A percentile compares a stretch with the other conserved stretches of the same genome.
Conservation (phyloP, 1,140 invertebrate species). For the Brachionus manjavacas region DNA sequence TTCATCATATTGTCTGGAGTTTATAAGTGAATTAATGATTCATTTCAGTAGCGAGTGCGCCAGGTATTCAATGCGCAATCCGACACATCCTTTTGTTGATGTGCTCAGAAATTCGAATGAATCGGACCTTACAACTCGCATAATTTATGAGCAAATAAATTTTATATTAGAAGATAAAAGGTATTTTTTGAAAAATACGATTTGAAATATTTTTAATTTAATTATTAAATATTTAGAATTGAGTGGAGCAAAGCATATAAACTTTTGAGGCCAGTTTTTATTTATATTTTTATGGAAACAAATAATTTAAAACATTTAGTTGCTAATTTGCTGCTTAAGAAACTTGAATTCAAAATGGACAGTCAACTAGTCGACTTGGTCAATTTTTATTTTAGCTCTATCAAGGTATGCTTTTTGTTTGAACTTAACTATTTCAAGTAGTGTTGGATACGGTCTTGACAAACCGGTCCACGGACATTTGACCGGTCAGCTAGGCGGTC, state of each 20-base stretch:
- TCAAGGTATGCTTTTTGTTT: slow-evolving; percentile 1
- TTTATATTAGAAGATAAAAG: not conserved
- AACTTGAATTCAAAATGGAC: not conserved
- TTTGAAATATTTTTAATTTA: not conserved
- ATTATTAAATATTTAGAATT: not conserved
- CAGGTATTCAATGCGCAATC: slow-evolving; percentile 7
- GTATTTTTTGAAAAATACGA: not conserved
- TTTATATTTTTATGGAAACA: not conserved
- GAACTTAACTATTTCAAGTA: too few relatives aligned
- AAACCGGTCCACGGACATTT: too few relatives aligned
- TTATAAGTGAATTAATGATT: not conserved
- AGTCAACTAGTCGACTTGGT: not conserved
- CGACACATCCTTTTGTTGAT: slow-evolving; percentile 21
- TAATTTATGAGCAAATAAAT: not conserved
- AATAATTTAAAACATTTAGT: not conserved
- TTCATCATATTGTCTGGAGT: not conserved
- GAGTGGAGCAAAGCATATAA: not conserved
- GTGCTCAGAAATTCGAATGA: slow-evolving; percentile 25
- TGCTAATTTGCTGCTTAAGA: not conserved
- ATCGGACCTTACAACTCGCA: not conserved
- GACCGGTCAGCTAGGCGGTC: too few relatives aligned
- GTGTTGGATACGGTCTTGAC: too few relatives aligned
- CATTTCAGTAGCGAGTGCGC: not conserved
- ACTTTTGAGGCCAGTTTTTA: slow-evolving; percentile 28
- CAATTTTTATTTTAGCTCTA: not conserved